Evolutionary conservation across 2,797 vertebrate genomes (phyloP).

Genomic region (Diceros bicornis): DNA sequence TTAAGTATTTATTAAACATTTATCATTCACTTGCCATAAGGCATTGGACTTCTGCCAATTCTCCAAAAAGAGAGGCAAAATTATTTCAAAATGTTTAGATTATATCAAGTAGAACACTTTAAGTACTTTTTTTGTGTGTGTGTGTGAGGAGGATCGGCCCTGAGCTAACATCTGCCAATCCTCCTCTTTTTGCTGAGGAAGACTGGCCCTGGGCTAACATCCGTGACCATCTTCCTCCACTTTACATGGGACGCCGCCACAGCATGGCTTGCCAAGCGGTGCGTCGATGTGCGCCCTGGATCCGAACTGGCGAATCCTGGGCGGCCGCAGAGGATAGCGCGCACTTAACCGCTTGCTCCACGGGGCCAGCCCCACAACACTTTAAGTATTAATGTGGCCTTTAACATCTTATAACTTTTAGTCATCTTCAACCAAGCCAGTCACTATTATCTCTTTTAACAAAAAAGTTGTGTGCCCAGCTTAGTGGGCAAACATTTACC

Average conservation of each 20-base stretch:
- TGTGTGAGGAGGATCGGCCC: too few species aligned
- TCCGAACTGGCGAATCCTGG: too few species aligned
- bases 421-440: background rate
- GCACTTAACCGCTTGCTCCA: too few species aligned
- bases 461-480: background rate
- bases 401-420: slow-evolving; percentile 46
- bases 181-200: too few species aligned
- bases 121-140: background rate
- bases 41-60: slow-evolving; percentile 60
- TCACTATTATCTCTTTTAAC: background rate
- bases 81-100: slow-evolving; percentile 63
- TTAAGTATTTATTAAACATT: slow-evolving; percentile 73
- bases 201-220: too few species aligned
- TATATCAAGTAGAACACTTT: slow-evolving; percentile 45
- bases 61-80: slow-evolving; percentile 31
- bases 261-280: too few species aligned
- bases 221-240: too few species aligned
- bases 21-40: slow-evolving; percentile 39
- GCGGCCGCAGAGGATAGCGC: too few species aligned
- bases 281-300: too few species aligned
- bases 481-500: background rate
- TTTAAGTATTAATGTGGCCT: background rate
- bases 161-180: too few species aligned
- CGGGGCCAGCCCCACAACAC: background rate
- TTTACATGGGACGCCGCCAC: too few species aligned